These are phyloP conservation scores for Catharus minimus DNA, from an alignment of 2,113 vertebrate species.

Conservation along the genomic window DNA sequence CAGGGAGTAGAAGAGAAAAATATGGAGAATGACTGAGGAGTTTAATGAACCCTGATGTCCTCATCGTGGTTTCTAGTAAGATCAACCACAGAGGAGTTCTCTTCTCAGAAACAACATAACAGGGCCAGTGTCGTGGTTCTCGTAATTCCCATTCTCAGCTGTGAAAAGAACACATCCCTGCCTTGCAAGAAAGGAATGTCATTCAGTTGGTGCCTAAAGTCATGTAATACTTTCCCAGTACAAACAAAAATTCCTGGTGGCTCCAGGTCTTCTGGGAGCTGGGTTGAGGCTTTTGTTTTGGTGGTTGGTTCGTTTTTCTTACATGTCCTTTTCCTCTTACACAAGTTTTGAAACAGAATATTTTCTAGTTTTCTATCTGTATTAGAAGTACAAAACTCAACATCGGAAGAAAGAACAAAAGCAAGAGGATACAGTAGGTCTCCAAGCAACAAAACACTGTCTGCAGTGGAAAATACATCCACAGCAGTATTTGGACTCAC, in stretches of 20 bases:
- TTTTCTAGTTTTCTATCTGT: slow-evolving; percentile 15
- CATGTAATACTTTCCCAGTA: slow-evolving; percentile 26
- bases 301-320: not conserved
- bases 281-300: slow-evolving; percentile 15
- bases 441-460: slow-evolving; percentile 19
- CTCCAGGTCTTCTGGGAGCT: slow-evolving; percentile 4
- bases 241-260: slow-evolving; percentile 35
- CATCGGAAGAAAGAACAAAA: slow-evolving; percentile 14
- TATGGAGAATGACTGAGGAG: not conserved
- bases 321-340: slow-evolving; percentile 21
- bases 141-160: not conserved
- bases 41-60: not conserved
- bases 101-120: slow-evolving; percentile 39
- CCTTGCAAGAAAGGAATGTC: not conserved
- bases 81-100: slow-evolving; percentile 10
- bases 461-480: not conserved
- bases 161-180: not conserved
- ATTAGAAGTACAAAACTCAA: not conserved
- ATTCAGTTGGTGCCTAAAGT: slow-evolving; percentile 34
- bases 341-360: slow-evolving; percentile 34
- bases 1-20: not conserved
- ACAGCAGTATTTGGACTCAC: not conserved
- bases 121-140: not conserved
- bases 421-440: not conserved
- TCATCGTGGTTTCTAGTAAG: slow-evolving; percentile 12